phyloP scores from a whole-genome alignment of 1,140 invertebrate genomes.

The Drosophila pandora region DNA sequence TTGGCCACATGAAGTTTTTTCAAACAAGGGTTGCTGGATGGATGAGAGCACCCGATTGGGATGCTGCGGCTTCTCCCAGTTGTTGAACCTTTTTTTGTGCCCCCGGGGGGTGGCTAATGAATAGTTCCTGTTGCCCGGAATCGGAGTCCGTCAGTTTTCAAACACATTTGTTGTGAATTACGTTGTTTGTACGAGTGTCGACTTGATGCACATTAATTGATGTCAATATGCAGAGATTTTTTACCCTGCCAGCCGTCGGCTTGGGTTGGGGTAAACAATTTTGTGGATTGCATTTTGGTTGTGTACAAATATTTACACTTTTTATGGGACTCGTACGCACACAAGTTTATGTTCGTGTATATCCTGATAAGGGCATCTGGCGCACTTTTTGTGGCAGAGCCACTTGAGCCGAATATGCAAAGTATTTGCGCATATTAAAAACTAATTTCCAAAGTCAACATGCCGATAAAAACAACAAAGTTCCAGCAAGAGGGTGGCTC shows the following conservation, averaged over 20 bases:
- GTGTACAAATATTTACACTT: slow-evolving; percentile 76
- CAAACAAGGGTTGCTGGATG: slow-evolving; percentile 63
- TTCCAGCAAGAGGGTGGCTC: slow-evolving; percentile 43
- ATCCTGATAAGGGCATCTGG: slow-evolving; percentile 69
- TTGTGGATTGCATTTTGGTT: slow-evolving; percentile 66
- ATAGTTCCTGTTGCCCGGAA: slow-evolving; percentile 64
- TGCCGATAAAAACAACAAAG: slow-evolving; percentile 77
- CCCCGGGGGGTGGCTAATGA: slow-evolving; percentile 71
- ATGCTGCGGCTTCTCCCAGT: slow-evolving; percentile 61
- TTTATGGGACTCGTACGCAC: slow-evolving; percentile 29
- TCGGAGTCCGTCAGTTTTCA: slow-evolving; percentile 45
- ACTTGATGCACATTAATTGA: slow-evolving; percentile 82
- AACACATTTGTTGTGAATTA: slow-evolving; percentile 82
- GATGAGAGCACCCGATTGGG: slow-evolving; percentile 46
- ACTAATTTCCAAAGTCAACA: slow-evolving; percentile 82
- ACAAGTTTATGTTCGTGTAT: slow-evolving; percentile 7
- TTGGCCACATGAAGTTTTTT: slow-evolving; percentile 46
- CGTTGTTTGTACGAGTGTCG: slow-evolving; percentile 79
- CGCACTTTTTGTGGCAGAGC: slow-evolving; percentile 42
- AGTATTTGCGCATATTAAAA: slow-evolving; percentile 82
- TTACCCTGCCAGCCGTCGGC: slow-evolving; percentile 13
- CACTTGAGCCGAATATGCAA: slow-evolving; percentile 73
- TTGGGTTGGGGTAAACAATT: slow-evolving; percentile 27
- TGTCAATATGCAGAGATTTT: slow-evolving; percentile 82
- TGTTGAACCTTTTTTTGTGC: slow-evolving; percentile 60